phyloP scores from a whole-genome alignment of 2,113 vertebrate species.

The Vulpes vulpes region DNA sequence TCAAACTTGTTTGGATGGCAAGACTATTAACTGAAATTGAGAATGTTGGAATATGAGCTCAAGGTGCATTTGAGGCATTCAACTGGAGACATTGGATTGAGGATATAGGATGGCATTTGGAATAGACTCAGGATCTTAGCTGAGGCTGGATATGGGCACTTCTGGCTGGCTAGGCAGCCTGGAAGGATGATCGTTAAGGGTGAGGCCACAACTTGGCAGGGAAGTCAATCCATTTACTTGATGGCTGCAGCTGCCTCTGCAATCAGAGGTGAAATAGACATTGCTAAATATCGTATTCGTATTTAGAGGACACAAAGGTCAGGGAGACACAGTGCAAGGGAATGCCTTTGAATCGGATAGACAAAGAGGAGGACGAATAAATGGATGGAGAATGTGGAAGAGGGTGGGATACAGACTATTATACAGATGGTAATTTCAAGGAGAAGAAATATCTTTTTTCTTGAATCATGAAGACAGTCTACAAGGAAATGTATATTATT shows the following conservation, averaged over 20 bases:
- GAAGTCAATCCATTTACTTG: neutral
- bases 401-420: neutral
- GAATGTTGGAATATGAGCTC: neutral
- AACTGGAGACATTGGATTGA: neutral
- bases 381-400: neutral
- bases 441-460: neutral
- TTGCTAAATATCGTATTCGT: neutral
- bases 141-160: neutral
- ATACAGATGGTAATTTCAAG: neutral
- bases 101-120: neutral
- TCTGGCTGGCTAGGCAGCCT: neutral
- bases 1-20: neutral
- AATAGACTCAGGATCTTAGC: neutral
- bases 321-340: neutral
- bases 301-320: neutral
- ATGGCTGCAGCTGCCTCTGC: neutral
- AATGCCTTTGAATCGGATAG: neutral
- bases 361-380: neutral
- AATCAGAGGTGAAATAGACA: neutral
- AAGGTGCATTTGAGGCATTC: neutral
- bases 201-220: neutral
- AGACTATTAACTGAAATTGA: neutral
- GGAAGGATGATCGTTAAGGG: neutral
- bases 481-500: neutral
- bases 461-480: neutral